Evolutionary conservation across 2,113 vertebrate species (phyloP).

Genomic region (Dunckerocampus dactyliophorus): DNA sequence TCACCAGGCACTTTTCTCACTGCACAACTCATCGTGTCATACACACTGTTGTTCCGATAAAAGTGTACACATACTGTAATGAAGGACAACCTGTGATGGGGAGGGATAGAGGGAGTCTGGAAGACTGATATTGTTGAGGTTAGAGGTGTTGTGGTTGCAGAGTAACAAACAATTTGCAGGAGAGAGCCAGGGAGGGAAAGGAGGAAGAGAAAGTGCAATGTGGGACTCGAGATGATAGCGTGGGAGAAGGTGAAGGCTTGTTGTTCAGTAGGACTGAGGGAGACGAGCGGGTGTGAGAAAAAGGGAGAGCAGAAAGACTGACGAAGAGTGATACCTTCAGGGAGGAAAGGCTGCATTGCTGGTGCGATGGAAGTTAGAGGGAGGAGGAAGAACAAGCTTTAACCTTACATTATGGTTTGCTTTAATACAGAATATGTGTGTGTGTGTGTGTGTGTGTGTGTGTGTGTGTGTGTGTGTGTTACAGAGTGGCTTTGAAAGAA

Average conservation of each 20-base stretch:
- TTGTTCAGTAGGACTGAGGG: conserved; percentile 60
- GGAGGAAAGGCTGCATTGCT: conserved; percentile 65
- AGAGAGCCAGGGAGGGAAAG: conserved; percentile 30
- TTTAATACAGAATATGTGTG: conserved; percentile 7
- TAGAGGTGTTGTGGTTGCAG: conserved; percentile 41
- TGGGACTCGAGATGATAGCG: conserved; percentile 55
- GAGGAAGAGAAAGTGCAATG: conserved; percentile 39
- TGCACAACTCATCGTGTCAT: neutral
- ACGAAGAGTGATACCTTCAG: conserved; percentile 64
- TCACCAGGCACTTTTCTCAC: no score
- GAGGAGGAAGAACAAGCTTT: conserved; percentile 57
- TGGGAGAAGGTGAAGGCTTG: conserved; percentile 62
- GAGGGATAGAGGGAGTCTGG: conserved; percentile 22
- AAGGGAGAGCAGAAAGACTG: conserved; percentile 47
- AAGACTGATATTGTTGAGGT: conserved; percentile 29
- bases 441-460: conserved; percentile 46
- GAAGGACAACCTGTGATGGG: neutral
- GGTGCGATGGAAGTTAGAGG: conserved; percentile 49
- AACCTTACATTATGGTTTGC: conserved; percentile 40
- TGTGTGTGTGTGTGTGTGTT: conserved; percentile 47
- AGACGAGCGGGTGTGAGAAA: conserved; percentile 37
- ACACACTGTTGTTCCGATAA: neutral
- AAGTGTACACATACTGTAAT: neutral
- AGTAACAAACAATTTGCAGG: conserved; percentile 25
- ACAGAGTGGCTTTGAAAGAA: conserved; percentile 75